Base-by-base conservation (phyloP, 2,888 invertebrate species). In the Ecliptopera silaceata region DNA sequence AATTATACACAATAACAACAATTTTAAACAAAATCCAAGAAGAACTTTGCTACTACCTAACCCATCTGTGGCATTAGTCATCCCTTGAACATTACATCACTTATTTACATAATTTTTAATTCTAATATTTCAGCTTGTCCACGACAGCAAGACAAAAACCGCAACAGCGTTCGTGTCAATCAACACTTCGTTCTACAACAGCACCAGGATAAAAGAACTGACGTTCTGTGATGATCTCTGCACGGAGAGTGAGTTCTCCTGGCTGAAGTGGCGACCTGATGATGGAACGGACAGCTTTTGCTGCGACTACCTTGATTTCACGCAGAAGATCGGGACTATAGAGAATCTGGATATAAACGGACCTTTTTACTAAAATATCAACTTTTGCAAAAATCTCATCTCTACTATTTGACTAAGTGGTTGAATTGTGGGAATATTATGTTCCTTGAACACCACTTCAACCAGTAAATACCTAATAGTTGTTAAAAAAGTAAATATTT, bases 221-320 rank as follows among this genome's bases (percentile, higher is more conserved):
- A 61, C 75, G 0, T 87, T 89, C 38, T 90, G 90, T 57, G 53
- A 66, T 0, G 85, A 87, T 58, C 63, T 82, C n/a, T 89, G 89
- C 53, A 72, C 69, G 0, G 69, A 57, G 1, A 77, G 78, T 26
- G 43, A 78, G 2, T 84, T 66, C 56, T 63, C 72, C 0, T 91
- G 90, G 90, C 53, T 91, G 13, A 75, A 34, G 51, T 90, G 90
- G 90, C 77, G 85, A 1, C 61, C 78, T 0, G 80, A 76, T 15
- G 88, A 89, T 20, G 86, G 79, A 0, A 84, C 87, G 0, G 77
- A 77, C 31, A 89, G 89, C 56, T 90, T 89, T 53, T 89, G 89
- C 45, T 91, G 90, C 12, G 69, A 69, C 15, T 91, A 88, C 49
- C 34, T 78, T 0, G 72, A 86, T 0, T 87, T 89, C 17, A 42